Percentiles rank a stretch among this genome's conserved stretches.
Evolutionary conservation across 1,140 invertebrate species (phyloP).

Genomic region (Drosophila albomicans): DNA sequence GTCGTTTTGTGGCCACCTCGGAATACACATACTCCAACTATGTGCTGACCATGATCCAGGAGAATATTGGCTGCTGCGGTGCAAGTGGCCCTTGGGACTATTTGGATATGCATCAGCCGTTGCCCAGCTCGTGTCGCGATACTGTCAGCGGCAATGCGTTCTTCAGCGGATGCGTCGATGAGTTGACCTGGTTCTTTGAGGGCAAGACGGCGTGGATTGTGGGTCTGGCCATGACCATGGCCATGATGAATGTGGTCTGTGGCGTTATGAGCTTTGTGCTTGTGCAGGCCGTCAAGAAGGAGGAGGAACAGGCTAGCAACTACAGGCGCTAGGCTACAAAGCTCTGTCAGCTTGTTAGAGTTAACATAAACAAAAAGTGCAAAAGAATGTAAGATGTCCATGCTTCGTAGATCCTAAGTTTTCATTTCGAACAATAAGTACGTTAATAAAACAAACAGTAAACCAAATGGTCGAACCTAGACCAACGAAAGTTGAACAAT

Average conservation of each 20-base stretch:
- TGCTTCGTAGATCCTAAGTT: constrained; percentile 52
- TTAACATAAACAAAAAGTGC: constrained; percentile 43
- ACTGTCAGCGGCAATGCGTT: constrained; percentile 94
- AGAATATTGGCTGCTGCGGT: constrained; percentile 95
- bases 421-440: constrained; percentile 77
- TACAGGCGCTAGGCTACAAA: constrained; percentile 81
- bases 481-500: too few relatives aligned
- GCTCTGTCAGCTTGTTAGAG: constrained; percentile 2
- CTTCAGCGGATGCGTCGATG: constrained; percentile 94
- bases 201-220: constrained; percentile 93
- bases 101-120: constrained; percentile 89
- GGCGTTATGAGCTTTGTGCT: constrained; percentile 89
- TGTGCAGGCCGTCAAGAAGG: constrained; percentile 90
- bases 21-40: constrained; percentile 88
- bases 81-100: constrained; percentile 93
- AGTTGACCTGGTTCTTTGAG: constrained; percentile 93
- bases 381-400: constrained; percentile 27
- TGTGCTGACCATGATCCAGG: constrained; percentile 92
- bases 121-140: constrained; percentile 93
- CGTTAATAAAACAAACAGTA: constrained; percentile 30
- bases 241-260: constrained; percentile 90
- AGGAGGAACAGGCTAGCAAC: constrained; percentile 87
- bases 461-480: constrained; percentile 19
- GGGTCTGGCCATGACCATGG: constrained; percentile 90
- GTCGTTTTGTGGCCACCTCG: constrained; percentile 88